Conservation (phyloP, 2,113 vertebrate species). For the Sula dactylatra region DNA sequence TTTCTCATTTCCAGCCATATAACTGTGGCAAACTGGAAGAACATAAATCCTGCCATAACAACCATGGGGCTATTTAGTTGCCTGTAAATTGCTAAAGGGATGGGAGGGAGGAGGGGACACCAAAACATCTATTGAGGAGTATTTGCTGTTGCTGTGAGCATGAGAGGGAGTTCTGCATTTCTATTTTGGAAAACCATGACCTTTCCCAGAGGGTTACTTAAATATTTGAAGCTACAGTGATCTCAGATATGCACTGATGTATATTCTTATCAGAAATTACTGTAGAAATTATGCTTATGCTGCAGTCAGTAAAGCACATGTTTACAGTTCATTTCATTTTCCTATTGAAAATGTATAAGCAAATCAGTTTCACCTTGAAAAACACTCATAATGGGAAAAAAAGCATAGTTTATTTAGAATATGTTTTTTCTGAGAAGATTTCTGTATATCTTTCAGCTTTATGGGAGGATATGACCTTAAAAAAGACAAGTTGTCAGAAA, state of each 20-base stretch:
- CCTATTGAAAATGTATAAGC: conserved; percentile 4
- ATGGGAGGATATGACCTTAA: not conserved
- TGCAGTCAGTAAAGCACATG: not conserved
- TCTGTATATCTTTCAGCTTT: not conserved
- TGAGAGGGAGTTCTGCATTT: not conserved
- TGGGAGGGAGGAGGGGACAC: not conserved
- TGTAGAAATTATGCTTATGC: not conserved
- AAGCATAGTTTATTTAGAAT: not conserved
- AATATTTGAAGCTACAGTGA: conserved; percentile 42
- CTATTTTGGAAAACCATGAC: conserved; percentile 31
- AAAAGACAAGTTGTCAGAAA: not conserved
- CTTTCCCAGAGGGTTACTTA: conserved; percentile 59
- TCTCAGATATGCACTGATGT: conserved; percentile 4
- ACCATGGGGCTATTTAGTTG: not conserved
- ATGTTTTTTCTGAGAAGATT: not conserved
- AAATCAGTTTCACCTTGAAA: conserved; percentile 27
- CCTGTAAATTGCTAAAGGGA: not conserved
- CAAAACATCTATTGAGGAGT: not conserved
- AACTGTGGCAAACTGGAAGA: not conserved
- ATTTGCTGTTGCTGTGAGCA: not conserved
- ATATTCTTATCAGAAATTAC: conserved; percentile 14
- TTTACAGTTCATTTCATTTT: conserved; percentile 25
- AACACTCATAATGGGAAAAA: not conserved
- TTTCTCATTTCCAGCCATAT: not conserved
- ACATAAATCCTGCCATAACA: not conserved